These are phyloP conservation scores for Dipodomys spectabilis DNA, from an alignment of 2,113 vertebrate species.

Conservation along the genomic window DNA sequence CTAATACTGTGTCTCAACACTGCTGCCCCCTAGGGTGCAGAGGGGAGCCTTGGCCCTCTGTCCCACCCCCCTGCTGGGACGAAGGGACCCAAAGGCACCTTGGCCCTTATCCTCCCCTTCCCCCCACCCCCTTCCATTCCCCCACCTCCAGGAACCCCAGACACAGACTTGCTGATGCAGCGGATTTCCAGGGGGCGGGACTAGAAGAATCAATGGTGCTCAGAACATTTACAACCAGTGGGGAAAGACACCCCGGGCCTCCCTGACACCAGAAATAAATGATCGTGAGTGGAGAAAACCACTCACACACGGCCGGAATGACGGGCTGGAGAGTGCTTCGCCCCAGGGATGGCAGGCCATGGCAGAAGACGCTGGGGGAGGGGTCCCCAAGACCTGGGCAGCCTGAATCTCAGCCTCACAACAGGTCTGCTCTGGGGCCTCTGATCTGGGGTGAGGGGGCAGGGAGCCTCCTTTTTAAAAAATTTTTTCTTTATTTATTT, in stretches of 20 bases:
- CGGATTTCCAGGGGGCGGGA: constrained; percentile 79
- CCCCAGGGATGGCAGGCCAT: constrained; percentile 81
- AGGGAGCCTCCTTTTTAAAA: no score
- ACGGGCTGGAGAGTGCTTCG: constrained; percentile 84
- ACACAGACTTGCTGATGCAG: constrained; percentile 81
- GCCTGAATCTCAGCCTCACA: not conserved
- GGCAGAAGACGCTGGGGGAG: constrained; percentile 66
- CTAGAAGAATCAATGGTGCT: constrained; percentile 82
- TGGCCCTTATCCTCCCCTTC: not conserved
- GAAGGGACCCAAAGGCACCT: not conserved
- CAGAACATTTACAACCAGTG: constrained; percentile 77
- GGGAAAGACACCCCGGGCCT: constrained; percentile 81
- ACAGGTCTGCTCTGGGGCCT: not conserved
- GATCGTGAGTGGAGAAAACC: constrained; percentile 77
- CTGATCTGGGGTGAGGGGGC: not conserved
- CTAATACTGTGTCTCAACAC: not conserved
- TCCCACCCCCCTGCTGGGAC: not conserved
- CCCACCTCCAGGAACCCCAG: constrained; percentile 43
- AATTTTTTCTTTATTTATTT: no score
- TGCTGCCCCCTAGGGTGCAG: not conserved
- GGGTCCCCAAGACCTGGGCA: not conserved
- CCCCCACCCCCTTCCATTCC: not conserved
- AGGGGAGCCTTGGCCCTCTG: not conserved
- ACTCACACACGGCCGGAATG: constrained; percentile 83
- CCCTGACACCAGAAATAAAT: constrained; percentile 88